phyloP scores from a whole-genome alignment of 64 coral and sea anemone species.

The Porites australiensis region DNA sequence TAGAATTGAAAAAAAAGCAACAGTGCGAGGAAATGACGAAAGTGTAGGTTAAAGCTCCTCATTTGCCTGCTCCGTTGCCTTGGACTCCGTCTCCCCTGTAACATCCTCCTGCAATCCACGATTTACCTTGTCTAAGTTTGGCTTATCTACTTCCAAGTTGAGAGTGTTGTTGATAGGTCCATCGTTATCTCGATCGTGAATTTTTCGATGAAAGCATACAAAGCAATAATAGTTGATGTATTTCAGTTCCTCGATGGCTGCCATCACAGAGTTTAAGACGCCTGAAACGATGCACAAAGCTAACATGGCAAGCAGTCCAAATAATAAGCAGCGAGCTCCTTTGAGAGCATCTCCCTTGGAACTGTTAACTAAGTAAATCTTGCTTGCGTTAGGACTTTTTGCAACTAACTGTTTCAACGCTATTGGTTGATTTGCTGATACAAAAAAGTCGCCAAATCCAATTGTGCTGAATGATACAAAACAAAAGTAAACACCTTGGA shows the following conservation, averaged over 20 bases:
- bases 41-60: no score
- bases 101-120: neutral
- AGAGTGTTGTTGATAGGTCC: neutral
- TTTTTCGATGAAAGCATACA: neutral
- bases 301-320: neutral
- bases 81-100: no score
- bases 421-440: neutral
- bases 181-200: neutral
- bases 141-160: neutral
- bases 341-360: neutral
- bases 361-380: neutral
- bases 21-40: no score
- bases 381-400: neutral
- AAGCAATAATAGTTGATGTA: neutral
- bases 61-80: no score
- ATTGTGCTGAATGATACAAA: conserved; percentile 65
- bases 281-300: conserved; percentile 49
- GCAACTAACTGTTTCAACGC: neutral
- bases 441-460: conserved; percentile 70
- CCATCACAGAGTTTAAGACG: conserved; percentile 61
- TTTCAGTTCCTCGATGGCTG: conserved; percentile 23
- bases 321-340: neutral
- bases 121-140: neutral
- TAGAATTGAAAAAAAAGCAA: no score
- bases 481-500: conserved; percentile 66